Base-by-base conservation (phyloP, 2,113 vertebrate genomes). In the Tachycineta bicolor region DNA sequence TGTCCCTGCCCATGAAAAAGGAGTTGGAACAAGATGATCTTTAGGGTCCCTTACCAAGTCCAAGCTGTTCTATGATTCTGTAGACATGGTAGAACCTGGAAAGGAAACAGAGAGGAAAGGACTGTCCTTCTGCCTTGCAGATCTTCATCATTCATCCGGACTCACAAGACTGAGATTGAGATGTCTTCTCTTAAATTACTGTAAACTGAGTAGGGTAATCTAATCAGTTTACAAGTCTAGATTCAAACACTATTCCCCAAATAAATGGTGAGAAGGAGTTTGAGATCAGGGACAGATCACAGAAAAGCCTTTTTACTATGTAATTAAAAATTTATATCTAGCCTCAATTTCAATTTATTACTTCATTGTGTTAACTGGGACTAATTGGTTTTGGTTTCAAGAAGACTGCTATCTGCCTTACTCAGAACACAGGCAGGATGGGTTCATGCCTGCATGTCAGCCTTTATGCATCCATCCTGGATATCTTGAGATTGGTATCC, bases 361-460 rank as follows among this genome's bases (percentile, higher is more conserved):
- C 24, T 59, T 67, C 22, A 39, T 3, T 23, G 2, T 19, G 12
- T 17, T 62, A 37, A 26, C 20, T 11, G 18, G 43, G 18, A 22
- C 5, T 63, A 39, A 39, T 23, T 0, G 0, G 1, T 63, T 91
- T 50, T 59, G 9, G 3, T 82, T 90, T 87, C 44, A 34, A 25
- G 89, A 79, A 49, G 15, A 22, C 24, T 89, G 39, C 26, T 67
- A 13, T 63, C 43, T 76, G 65, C 4, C 47, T 94, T 71, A 22
- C 7, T 59, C 39, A 76, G 37, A 68, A 69, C 12, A 20, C 2
- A 43, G 23, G 46, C 15, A 82, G 52, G 29, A 44, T 6, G 11
- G 78, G 46, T 15, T 59, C 5, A 3, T 34, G 33, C 39, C 47
- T 81, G 22, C 22, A 18, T 55, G 28, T 10, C 41, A 75, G 16